Conservation (phyloP, 23 tunicate genomes). For the Clavelina lepadiformis region DNA sequence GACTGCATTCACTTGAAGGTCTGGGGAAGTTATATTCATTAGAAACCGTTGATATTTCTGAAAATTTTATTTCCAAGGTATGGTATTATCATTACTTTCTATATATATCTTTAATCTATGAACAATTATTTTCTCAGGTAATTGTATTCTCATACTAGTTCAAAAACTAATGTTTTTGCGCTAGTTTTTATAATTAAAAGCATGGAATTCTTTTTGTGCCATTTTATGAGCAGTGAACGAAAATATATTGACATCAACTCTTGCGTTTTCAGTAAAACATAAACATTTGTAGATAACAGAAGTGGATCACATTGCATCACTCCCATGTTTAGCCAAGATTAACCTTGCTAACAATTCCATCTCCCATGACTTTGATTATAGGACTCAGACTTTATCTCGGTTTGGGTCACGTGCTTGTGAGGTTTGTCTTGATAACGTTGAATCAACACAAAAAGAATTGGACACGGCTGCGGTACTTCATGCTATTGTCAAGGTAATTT, state of each 20-base stretch:
- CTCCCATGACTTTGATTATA: conserved; percentile 10
- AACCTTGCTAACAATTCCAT: conserved; percentile 11
- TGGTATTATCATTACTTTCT: background rate
- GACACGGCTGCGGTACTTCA: conserved; percentile 34
- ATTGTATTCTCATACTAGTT: no score
- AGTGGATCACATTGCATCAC: conserved; percentile 23
- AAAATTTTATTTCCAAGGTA: conserved; percentile 20
- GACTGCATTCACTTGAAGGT: conserved; percentile 19
- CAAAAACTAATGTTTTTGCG: no score
- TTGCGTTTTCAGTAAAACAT: no score
- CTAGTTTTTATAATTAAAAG: no score
- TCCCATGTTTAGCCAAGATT: conserved; percentile 26
- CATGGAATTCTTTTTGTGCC: no score
- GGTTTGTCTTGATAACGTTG: conserved; percentile 17
- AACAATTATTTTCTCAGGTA: no score
- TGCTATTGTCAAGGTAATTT: conserved; percentile 25
- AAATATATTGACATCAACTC: no score
- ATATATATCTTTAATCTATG: no score
- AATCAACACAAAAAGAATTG: conserved; percentile 30
- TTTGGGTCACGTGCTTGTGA: conserved; percentile 31
- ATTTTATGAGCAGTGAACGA: no score
- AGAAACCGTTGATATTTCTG: conserved; percentile 6
- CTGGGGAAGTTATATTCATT: conserved; percentile 15
- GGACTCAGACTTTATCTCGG: conserved; percentile 22
- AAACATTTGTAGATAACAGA: conserved; percentile 9